Base-by-base conservation (phyloP, 2,888 invertebrate species). In the Strigamia maritima region DNA sequence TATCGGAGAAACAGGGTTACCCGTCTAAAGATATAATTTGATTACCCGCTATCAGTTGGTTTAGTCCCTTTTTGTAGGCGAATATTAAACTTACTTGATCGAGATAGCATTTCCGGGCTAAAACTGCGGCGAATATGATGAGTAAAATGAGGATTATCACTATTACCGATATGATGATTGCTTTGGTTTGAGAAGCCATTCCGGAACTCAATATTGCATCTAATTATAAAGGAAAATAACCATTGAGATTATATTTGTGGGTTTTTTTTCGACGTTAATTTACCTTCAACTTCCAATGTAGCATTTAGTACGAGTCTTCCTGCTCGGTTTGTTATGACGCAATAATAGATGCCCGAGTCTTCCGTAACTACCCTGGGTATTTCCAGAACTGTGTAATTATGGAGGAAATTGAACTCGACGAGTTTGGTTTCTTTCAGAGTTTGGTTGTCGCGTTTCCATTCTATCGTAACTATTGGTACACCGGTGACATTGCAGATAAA, bases 401-500 rank as follows among this genome's bases (percentile, higher is more conserved):
- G 8, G 1, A 40, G 19, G 22, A 75, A 75, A 35, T 38, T 40
- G 22, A 16, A 75, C 35, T 75, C 38, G 1, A n/a, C 12, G 3
- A 22, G n/a, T 31, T 22, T n/a, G 12, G 75, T 26, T 26, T 49
- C 26, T 26, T 26, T 28, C n/a, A 74, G 79, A 40, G 83, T 82
- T 80, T 84, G 80, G 74, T 84, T 84, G 49, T 83, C 82, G 65
- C 83, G 83, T 77, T 81, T 81, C 84, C 84, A 84, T 19, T 28
- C 76, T 19, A 83, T 79, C 8, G 35, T 38, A 10, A 83, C 83
- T 35, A 49, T 65, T 2, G 84, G 84, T 6, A 79, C 78, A 6
- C 87, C 87, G 2, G 81, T 81, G 10, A 85, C 84, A 38, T 83
- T 83, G 80, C 84, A 84, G n/a, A 78, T 77, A 2, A 84, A 81